Evolutionary conservation across 2,888 invertebrate species (phyloP).

Genomic region (Lymantria monacha): DNA sequence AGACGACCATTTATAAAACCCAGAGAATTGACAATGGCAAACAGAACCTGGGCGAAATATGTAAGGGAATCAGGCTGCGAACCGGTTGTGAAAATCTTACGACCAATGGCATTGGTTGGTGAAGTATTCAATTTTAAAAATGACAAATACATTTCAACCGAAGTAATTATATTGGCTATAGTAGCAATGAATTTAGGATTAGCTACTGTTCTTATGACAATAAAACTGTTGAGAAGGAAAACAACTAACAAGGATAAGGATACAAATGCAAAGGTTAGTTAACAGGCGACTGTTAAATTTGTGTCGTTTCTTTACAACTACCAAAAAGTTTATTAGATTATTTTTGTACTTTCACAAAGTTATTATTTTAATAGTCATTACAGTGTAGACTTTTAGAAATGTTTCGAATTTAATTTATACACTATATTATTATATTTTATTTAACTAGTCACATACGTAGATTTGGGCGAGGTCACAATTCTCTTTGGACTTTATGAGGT

Average conservation of each 20-base stretch:
- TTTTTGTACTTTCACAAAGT: conserved; percentile 22
- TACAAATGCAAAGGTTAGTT: conserved; percentile 59
- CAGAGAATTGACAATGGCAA: conserved; percentile 80
- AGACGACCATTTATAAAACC: conserved; percentile 82
- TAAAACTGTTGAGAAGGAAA: conserved; percentile 55
- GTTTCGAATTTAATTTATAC: conserved; percentile 35
- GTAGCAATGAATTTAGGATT: conserved; percentile 55
- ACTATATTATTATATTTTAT: conserved; percentile 15
- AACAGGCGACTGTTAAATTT: conserved; percentile 30
- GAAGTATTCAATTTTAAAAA: conserved; percentile 42
- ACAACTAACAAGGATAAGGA: conserved; percentile 17
- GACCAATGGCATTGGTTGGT: conserved; percentile 63
- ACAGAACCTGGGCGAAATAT: conserved; percentile 88
- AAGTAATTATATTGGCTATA: conserved; percentile 58
- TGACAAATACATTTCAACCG: conserved; percentile 40
- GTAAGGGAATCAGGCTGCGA: conserved; percentile 85
- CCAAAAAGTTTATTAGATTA: conserved; percentile 11
- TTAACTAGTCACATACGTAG: conserved; percentile 45
- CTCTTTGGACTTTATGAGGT: conserved; percentile 32
- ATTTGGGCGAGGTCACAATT: conserved; percentile 35
- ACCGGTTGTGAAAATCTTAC: conserved; percentile 74
- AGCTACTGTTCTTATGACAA: conserved; percentile 62
- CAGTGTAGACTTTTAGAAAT: conserved; percentile 7
- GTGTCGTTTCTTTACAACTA: background rate
- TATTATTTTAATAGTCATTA: conserved; percentile 26